Percentiles rank a stretch among this genome's conserved stretches.
Conservation (phyloP, 2,113 vertebrate genomes). For the Perognathus longimembris region DNA sequence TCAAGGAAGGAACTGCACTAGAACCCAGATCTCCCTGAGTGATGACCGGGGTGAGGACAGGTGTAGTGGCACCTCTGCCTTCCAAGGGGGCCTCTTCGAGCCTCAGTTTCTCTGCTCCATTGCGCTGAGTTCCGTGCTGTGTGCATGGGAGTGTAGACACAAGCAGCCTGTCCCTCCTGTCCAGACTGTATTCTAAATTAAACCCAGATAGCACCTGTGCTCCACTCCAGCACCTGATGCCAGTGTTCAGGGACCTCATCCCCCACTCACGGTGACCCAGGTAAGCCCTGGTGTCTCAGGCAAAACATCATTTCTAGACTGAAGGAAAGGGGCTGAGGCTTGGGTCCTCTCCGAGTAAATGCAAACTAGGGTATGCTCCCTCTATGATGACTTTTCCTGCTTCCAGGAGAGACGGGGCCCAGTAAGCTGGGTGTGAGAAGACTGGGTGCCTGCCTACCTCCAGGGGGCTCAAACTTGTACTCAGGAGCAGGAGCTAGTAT, state of each 20-base stretch:
- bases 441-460: not conserved
- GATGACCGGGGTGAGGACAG: not conserved
- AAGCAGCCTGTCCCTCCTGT: not conserved
- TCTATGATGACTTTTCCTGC: not conserved
- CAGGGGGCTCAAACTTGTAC: not conserved
- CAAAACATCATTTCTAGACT: not conserved
- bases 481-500: not conserved
- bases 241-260: not conserved
- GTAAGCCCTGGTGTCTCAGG: not conserved
- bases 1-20: not conserved
- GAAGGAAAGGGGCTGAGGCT: not conserved
- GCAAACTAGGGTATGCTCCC: not conserved
- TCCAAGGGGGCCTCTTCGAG: not conserved
- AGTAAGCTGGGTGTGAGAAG: not conserved
- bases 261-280: not conserved
- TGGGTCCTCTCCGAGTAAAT: not conserved
- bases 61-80: not conserved
- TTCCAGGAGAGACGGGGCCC: not conserved
- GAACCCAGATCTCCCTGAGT: slow-evolving; percentile 2
- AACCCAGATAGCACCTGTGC: not conserved
- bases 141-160: too few species aligned
- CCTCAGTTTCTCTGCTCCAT: not conserved
- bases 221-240: not conserved
- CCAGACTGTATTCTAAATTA: not conserved
- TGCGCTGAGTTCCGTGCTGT: not conserved